These are phyloP conservation scores for Gobiocypris rarus DNA, from an alignment of 2,113 vertebrate species.

Conservation along the genomic window DNA sequence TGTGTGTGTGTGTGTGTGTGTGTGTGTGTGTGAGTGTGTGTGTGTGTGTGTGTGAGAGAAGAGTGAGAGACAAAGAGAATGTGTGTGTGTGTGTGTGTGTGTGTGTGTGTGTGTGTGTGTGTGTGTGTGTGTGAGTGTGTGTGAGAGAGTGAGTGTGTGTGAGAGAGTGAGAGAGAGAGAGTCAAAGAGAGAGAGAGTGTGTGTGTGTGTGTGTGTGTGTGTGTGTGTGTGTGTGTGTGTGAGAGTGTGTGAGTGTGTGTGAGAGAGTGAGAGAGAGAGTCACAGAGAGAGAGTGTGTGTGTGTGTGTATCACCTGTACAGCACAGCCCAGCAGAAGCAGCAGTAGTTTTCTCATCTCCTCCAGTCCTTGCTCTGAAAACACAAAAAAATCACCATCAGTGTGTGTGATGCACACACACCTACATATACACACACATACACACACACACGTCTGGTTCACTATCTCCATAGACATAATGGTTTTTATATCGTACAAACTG, in stretches of 20 bases:
- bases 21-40: conserved; percentile 7
- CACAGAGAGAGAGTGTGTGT: too few relatives aligned
- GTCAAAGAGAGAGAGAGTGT: too few relatives aligned
- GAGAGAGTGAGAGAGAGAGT: neutral
- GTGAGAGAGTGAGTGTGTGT: too few relatives aligned
- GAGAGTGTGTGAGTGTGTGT: neutral
- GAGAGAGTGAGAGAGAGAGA: too few relatives aligned
- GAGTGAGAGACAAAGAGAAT: neutral
- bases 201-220: too few relatives aligned
- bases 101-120: neutral
- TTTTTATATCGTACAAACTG: too few relatives aligned
- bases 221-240: neutral
- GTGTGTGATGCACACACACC: neutral
- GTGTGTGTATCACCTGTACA: conserved; percentile 85
- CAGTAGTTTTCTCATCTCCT: conserved; percentile 92
- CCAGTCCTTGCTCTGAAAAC: conserved; percentile 88
- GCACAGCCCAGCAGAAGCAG: conserved; percentile 95
- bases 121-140: neutral
- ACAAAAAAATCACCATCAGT: conserved; percentile 32
- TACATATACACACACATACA: too few relatives aligned
- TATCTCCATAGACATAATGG: too few relatives aligned
- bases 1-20: neutral
- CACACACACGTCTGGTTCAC: too few relatives aligned
- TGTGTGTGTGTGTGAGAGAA: neutral
- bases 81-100: too few relatives aligned